phyloP scores from a whole-genome alignment of 2,888 invertebrate genomes.

The Drosophila basisetae region DNA sequence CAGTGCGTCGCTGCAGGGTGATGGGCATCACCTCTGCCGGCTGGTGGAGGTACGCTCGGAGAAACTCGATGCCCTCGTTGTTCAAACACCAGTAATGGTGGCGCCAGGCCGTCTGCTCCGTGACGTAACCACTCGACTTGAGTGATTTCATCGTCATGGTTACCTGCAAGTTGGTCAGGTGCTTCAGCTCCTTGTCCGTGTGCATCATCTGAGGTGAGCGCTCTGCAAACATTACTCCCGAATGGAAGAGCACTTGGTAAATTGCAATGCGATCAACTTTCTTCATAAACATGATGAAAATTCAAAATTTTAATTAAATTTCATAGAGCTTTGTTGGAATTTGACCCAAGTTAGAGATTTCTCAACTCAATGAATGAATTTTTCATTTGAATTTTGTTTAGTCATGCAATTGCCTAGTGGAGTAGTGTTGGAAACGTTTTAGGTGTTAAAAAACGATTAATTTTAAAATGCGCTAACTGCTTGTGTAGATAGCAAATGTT shows the following conservation, averaged over 20 bases:
- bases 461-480: background rate
- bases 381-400: background rate
- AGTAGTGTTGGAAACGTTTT: background rate
- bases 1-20: background rate
- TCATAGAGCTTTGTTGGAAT: background rate
- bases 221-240: slow-evolving; percentile 42
- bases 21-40: slow-evolving; percentile 8
- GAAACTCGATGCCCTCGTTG: slow-evolving; percentile 44
- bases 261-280: slow-evolving; percentile 33
- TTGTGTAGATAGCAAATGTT: background rate
- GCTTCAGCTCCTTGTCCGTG: slow-evolving; percentile 23
- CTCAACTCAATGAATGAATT: background rate
- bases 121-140: slow-evolving; percentile 37
- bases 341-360: background rate
- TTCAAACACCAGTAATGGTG: slow-evolving; percentile 47
- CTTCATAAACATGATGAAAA: slow-evolving; percentile 33
- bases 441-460: background rate
- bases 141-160: slow-evolving; percentile 44
- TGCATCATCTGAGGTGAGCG: slow-evolving; percentile 33
- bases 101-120: slow-evolving; percentile 41
- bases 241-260: slow-evolving; percentile 35
- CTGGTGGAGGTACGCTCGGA: slow-evolving; percentile 31
- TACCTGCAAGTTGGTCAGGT: slow-evolving; percentile 45
- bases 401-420: background rate
- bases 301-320: background rate